Evolutionary conservation across 1,140 invertebrate species (phyloP).

Genomic region (Neocloeon triangulifer): DNA sequence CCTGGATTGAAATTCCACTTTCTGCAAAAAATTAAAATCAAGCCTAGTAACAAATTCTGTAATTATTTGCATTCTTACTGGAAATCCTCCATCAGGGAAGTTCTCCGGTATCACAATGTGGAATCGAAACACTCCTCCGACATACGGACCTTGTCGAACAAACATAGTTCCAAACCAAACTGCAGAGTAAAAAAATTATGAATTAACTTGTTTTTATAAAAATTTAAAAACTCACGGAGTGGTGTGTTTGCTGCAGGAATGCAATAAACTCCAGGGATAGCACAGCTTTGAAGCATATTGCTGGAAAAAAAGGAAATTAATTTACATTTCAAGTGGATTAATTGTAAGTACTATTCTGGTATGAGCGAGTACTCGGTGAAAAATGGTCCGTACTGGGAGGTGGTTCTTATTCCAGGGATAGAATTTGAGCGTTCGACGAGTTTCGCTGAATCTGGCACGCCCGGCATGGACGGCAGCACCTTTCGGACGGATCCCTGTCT

Average conservation of each 20-base stretch:
- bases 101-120: slow-evolving; percentile 60
- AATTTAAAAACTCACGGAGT: slow-evolving; percentile 30
- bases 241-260: slow-evolving; percentile 69
- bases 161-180: slow-evolving; percentile 90
- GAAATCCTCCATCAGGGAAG: slow-evolving; percentile 67
- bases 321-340: slow-evolving; percentile 5
- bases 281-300: slow-evolving; percentile 63
- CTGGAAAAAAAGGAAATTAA: slow-evolving; percentile 28
- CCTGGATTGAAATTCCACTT: slow-evolving; percentile 59
- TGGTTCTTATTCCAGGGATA: too few species aligned
- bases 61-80: slow-evolving; percentile 27
- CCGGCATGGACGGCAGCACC: slow-evolving; percentile 22
- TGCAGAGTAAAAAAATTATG: slow-evolving; percentile 22
- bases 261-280: slow-evolving; percentile 69
- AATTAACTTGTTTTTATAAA: slow-evolving; percentile 6
- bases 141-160: slow-evolving; percentile 64
- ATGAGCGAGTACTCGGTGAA: slow-evolving; percentile 54
- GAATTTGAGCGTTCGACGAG: slow-evolving; percentile 27
- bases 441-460: slow-evolving; percentile 26
- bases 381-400: too few species aligned
- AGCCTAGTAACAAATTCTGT: too few species aligned
- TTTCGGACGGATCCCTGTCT: slow-evolving; percentile 23
- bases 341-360: slow-evolving; percentile 46
- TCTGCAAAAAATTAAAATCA: slow-evolving; percentile 25
- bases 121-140: slow-evolving; percentile 75